Evolutionary conservation across 2,113 vertebrate species (phyloP).

Genomic region (Proterorhinus semilunaris): DNA sequence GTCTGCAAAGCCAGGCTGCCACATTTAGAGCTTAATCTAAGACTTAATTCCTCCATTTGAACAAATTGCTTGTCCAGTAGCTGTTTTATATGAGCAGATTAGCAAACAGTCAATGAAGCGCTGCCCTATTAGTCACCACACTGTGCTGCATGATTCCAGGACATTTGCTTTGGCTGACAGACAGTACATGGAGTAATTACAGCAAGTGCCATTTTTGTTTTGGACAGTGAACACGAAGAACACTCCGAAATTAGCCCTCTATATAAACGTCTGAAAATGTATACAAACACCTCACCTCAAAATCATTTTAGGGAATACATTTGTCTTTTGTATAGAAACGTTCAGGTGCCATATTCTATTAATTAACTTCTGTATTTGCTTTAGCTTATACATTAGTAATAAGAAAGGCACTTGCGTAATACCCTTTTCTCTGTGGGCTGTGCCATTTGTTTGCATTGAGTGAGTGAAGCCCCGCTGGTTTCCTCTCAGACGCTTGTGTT

Average conservation of each 20-base stretch:
- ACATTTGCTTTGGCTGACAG: slow-evolving; percentile 37
- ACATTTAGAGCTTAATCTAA: slow-evolving; percentile 33
- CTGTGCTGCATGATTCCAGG: slow-evolving; percentile 37
- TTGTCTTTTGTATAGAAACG: no score
- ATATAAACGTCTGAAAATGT: no score
- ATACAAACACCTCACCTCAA: no score
- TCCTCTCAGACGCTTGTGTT: slow-evolving; percentile 37
- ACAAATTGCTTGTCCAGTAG: slow-evolving; percentile 42
- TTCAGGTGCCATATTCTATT: no score
- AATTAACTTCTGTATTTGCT: no score
- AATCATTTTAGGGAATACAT: no score
- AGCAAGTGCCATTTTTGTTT: slow-evolving; percentile 34
- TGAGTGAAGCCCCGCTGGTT: slow-evolving; percentile 28
- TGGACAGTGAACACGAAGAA: slow-evolving; percentile 32
- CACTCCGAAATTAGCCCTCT: slow-evolving; percentile 22
- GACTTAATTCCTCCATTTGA: slow-evolving; percentile 40
- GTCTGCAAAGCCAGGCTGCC: slow-evolving; percentile 10
- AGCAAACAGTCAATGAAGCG: slow-evolving; percentile 57
- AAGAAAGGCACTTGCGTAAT: not conserved
- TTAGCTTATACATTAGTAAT: no score
- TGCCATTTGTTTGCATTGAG: slow-evolving; percentile 32
- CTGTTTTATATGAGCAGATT: slow-evolving; percentile 51
- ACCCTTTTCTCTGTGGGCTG: slow-evolving; percentile 17
- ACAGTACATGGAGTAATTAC: slow-evolving; percentile 54
- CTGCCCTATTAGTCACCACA: slow-evolving; percentile 43